A percentile compares a stretch with the other conserved stretches of the same genome.
Evolutionary conservation across 2,113 vertebrate genomes (phyloP).

Genomic region (Onychorhynchus coronatus): DNA sequence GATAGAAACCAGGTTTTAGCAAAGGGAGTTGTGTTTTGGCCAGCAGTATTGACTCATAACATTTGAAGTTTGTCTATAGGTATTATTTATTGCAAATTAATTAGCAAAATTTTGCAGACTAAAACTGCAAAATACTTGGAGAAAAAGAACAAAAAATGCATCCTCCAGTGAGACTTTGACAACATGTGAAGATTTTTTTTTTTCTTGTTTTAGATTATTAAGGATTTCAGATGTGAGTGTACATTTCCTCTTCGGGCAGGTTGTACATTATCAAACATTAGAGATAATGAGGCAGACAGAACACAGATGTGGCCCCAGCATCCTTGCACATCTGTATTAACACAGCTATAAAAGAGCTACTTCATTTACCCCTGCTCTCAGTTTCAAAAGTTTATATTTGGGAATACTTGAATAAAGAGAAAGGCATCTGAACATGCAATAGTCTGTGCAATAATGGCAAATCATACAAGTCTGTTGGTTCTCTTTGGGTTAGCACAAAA

Average conservation of each 20-base stretch:
- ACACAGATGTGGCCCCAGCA: background rate
- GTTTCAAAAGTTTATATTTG: background rate
- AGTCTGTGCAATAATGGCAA: background rate
- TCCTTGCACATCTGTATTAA: background rate
- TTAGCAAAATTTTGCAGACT: background rate
- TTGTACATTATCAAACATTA: background rate
- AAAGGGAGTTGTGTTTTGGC: background rate
- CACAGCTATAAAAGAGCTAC: background rate
- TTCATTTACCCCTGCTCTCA: background rate
- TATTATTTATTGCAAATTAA: background rate
- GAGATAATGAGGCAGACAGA: background rate
- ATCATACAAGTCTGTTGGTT: background rate
- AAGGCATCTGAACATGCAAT: background rate
- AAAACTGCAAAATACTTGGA: background rate
- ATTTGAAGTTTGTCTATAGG: background rate
- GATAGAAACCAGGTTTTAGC: background rate
- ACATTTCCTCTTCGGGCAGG: background rate
- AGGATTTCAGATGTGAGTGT: background rate
- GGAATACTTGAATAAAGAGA: background rate
- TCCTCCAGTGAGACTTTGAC: background rate
- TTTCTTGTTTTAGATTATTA: background rate
- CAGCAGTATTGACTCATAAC: background rate
- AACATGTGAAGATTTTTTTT: background rate
- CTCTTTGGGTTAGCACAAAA: background rate
- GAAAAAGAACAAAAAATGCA: accelerated